These are phyloP conservation scores for Tragelaphus buxtoni DNA, from an alignment of 2,113 vertebrate species.

Conservation along the genomic window DNA sequence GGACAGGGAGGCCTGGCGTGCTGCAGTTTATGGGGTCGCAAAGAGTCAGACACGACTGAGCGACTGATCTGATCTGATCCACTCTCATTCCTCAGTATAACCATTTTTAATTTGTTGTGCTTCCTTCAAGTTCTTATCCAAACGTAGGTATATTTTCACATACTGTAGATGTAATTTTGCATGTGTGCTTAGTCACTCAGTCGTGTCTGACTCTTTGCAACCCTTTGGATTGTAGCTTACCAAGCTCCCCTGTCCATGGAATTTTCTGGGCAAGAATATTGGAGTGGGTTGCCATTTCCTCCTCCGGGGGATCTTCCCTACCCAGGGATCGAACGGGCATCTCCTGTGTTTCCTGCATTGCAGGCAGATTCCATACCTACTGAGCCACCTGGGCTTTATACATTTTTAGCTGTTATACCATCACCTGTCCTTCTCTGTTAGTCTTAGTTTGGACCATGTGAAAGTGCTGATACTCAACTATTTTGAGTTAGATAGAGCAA, in stretches of 20 bases:
- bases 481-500: conserved; percentile 20
- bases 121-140: background rate
- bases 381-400: background rate
- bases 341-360: background rate
- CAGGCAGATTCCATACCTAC: background rate
- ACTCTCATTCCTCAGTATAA: background rate
- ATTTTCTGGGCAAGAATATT: background rate
- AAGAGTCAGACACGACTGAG: too few relatives aligned
- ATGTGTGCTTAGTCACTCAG: background rate
- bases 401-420: background rate
- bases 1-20: too few relatives aligned
- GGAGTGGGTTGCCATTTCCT: background rate
- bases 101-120: background rate
- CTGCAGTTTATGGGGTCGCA: too few relatives aligned
- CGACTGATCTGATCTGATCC: too few relatives aligned
- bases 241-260: background rate
- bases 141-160: background rate
- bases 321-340: background rate
- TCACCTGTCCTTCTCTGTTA: conserved; percentile 2
- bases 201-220: background rate
- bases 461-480: background rate
- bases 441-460: background rate
- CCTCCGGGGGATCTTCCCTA: background rate
- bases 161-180: background rate
- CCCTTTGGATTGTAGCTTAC: background rate